phyloP scores from a whole-genome alignment of 1,140 invertebrate genomes.

The Drosophila gunungcola region DNA sequence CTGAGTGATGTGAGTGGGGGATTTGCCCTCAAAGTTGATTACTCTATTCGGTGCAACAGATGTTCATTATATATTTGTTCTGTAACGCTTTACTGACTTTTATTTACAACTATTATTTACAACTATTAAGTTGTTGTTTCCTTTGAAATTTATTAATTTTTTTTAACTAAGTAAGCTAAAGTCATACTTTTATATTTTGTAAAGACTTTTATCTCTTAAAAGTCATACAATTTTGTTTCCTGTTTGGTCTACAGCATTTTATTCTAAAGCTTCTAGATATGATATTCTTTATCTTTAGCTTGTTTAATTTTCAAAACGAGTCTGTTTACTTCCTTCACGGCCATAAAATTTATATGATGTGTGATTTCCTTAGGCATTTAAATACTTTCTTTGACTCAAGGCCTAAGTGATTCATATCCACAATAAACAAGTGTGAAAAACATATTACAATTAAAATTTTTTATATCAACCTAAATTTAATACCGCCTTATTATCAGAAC shows the following conservation, averaged over 20 bases:
- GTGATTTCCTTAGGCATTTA: conserved; percentile 2
- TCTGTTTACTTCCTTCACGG: background rate
- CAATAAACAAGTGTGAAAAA: background rate
- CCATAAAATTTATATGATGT: conserved; percentile 12
- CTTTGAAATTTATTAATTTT: too few relatives aligned
- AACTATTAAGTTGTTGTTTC: too few relatives aligned
- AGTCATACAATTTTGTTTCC: background rate
- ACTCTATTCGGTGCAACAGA: background rate
- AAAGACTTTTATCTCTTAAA: background rate
- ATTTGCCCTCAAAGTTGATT: background rate
- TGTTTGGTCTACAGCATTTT: background rate
- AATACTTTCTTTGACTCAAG: background rate
- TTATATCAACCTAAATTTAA: too few relatives aligned
- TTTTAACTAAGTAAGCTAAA: too few relatives aligned
- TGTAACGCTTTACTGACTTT: too few relatives aligned
- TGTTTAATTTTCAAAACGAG: background rate
- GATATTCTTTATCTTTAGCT: background rate
- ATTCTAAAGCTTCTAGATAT: background rate
- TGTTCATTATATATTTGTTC: background rate
- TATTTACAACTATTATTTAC: too few relatives aligned
- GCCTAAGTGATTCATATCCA: background rate
- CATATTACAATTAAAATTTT: too few relatives aligned
- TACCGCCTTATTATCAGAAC: too few relatives aligned
- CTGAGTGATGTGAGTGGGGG: background rate
- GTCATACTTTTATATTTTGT: background rate